Evolutionary conservation across 2,797 vertebrate genomes (phyloP).

Genomic region (Sorex maritimensis): DNA sequence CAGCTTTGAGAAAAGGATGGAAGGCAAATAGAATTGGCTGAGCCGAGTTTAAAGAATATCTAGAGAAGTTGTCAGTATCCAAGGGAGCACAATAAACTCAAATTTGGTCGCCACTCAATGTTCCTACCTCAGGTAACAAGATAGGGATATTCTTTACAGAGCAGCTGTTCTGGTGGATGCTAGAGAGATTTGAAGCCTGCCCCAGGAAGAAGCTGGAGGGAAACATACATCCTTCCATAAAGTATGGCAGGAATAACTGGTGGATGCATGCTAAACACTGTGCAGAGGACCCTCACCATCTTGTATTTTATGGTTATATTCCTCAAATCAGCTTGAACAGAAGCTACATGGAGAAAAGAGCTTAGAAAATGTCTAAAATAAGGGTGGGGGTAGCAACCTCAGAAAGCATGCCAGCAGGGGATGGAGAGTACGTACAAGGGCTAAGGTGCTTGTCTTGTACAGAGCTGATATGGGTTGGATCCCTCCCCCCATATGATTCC

Average conservation of each 20-base stretch:
- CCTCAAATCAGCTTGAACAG: too few species aligned
- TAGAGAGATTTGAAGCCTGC: neutral
- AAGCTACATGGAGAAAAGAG: neutral
- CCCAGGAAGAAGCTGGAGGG: neutral
- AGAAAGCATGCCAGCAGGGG: neutral
- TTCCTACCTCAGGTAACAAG: neutral
- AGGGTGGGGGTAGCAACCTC: neutral
- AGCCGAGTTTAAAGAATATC: neutral
- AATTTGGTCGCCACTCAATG: neutral
- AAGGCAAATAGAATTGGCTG: neutral
- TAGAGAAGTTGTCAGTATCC: neutral
- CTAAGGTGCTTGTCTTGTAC: too few species aligned
- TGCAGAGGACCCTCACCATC: neutral
- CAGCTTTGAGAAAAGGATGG: neutral
- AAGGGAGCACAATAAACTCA: neutral
- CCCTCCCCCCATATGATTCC: too few species aligned
- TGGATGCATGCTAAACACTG: neutral
- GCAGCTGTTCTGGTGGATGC: neutral
- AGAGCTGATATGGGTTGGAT: too few species aligned
- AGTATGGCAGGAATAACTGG: too few species aligned
- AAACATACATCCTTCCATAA: neutral
- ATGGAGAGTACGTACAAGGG: neutral
- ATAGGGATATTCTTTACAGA: neutral
- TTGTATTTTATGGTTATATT: neutral
- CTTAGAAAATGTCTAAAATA: too few species aligned